Evolutionary conservation across 2,797 vertebrate species (phyloP), one percentile per base, ranked within the genome.

Genomic region (Gephyroberyx darwinii): DNA sequence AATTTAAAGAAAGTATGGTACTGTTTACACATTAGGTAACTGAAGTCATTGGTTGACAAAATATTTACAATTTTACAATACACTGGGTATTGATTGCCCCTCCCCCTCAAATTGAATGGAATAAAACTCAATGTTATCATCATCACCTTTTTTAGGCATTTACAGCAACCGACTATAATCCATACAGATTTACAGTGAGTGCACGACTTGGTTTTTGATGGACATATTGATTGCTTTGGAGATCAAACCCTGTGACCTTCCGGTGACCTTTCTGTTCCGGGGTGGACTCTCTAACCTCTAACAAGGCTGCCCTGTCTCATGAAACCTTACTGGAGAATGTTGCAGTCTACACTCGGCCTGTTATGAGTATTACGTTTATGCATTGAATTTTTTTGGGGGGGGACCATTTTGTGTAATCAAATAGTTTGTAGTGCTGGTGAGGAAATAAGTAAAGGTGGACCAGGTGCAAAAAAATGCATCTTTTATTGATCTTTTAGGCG

Each of bases 181-280:
- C 73, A 69, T 72, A 64, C 77, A 22, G 56, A 69, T 56, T 68
- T 33, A 41, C 39, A 14, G 14, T 33, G 71, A 77, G 47, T 26
- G 55, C 75, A 59, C 37, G 57, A 45, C 66, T 75, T 30, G 4
- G 43, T 16, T 14, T 82, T 61, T 75, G 69, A 83, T 77, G 72
- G 66, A 5, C 41, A 14, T 89, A 88, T 85, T 76, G 84, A 80
- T 78, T 22, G 75, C 22, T 31, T n/a, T 26, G 30, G 22, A n/a
- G 75, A 78, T 86, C 77, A 65, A 89, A 83, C 61, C 57, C n/a
- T 5, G 47, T 66, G 87, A 86, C 78, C 87, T 86, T 83, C 80
- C 77, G 59, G 61, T 81, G 61, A 51, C 77, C 59, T 80, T 61
- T 63, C 33, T 43, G 78, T 75, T 70, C 43, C 67, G 63, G 58